Evolutionary conservation across 2,113 vertebrate species (phyloP).

Genomic region (Todiramphus chloris): DNA sequence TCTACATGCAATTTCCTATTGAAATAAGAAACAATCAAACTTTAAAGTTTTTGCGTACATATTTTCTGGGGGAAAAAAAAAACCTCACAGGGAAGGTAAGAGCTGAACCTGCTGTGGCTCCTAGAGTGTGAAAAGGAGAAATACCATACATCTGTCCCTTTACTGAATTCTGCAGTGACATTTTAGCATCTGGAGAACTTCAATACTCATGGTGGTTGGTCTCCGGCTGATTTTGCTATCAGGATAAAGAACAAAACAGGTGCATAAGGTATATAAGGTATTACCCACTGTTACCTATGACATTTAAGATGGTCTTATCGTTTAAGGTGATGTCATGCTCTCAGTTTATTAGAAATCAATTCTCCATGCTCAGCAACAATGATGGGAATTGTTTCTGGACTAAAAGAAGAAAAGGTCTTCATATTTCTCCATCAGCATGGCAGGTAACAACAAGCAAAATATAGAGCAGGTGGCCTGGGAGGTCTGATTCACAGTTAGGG

Average conservation of each 20-base stretch:
- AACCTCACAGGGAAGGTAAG: neutral
- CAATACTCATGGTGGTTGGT: neutral
- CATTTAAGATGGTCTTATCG: neutral
- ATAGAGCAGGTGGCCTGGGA: neutral
- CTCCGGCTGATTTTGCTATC: neutral
- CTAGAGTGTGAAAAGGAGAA: neutral
- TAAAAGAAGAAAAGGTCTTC: neutral
- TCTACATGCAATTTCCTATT: neutral
- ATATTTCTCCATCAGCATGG: neutral
- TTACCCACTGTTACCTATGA: neutral
- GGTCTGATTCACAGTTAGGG: neutral
- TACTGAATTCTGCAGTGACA: neutral
- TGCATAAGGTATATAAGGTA: neutral
- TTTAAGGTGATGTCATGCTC: neutral
- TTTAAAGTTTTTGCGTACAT: neutral
- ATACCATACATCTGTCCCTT: neutral
- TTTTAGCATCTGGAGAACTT: conserved; percentile 63
- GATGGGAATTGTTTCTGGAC: neutral
- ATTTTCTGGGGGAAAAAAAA: neutral
- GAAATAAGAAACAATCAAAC: neutral
- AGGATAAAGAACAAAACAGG: neutral
- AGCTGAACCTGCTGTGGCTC: neutral
- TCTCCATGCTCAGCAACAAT: neutral
- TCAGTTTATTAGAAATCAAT: neutral
- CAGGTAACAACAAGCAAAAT: rapidly evolving